Base-by-base conservation (phyloP, 1,140 invertebrate species). In the Cyclargus thomasi region DNA sequence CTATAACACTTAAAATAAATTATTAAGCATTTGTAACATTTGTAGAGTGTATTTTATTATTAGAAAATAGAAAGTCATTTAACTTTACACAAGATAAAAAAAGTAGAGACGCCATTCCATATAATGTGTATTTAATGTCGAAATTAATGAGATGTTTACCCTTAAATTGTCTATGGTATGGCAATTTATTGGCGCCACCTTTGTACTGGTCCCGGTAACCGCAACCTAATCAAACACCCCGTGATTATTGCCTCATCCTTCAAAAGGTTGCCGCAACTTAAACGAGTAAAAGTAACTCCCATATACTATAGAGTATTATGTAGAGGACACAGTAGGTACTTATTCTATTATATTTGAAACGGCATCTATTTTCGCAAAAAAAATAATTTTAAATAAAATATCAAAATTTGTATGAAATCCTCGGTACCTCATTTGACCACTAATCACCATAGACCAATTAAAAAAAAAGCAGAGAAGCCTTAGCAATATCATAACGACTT, bases 101-200 rank as follows among this genome's bases (percentile, higher is more conserved):
- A 47, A 8, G 10, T 16, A 47, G 10, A 47, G 39, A 47, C 39
- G 39, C 1, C 14, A 47, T 16, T 47, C 3, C 39, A 11, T 47
- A 14, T 47, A 14, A 47, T 47, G 39, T 16, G 39, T 47, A 47
- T 47, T 47, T 47, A 47, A 47, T 47, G 39, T 16, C 39, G 39
- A 47, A 47, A 47, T 47, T 47, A 47, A 47, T 47, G 39, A 47
- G 39, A 47, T 47, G 39, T 47, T 47, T 47, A 47, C 39, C 39
- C 39, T 47, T 47, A 47, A 47, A 47, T 47, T 47, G 39, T 47
- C 39, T 47, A 47, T 47, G 39, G 39, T 47, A 47, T 16, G 39
- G 39, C 39, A 47, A 47, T 47, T 47, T 47, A 47, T 47, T 47
- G 39, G 39, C 39, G 39, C 39, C 39, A 47, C 39, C 39, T 47